Conservation (phyloP, 2,888 invertebrate genomes). For the Polyploca ridens region DNA sequence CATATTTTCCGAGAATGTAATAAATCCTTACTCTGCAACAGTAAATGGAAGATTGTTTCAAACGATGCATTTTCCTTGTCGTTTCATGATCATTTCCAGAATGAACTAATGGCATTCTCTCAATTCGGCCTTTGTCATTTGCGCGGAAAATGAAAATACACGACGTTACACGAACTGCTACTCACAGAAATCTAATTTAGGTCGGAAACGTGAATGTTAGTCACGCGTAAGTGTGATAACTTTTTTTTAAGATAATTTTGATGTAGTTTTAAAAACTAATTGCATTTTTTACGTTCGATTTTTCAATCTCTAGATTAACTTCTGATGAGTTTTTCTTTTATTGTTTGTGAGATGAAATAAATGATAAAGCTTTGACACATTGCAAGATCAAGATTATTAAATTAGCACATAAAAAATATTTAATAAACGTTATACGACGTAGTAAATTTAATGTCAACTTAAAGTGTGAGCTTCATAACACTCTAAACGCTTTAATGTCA, state of each 20-base stretch:
- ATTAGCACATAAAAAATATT: slow-evolving; percentile 9
- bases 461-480: slow-evolving; percentile 32
- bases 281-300: too few relatives aligned
- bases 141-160: background rate
- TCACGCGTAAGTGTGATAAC: background rate
- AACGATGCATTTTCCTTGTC: slow-evolving; percentile 13
- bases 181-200: background rate
- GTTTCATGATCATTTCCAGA: background rate
- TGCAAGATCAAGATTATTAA: background rate
- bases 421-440: slow-evolving; percentile 32
- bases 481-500: slow-evolving; percentile 26
- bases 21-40: slow-evolving; percentile 6
- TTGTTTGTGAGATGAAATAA: too few relatives aligned
- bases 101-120: background rate
- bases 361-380: too few relatives aligned
- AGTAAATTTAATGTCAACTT: slow-evolving; percentile 36
- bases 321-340: too few relatives aligned
- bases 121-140: slow-evolving; percentile 1
- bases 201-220: background rate
- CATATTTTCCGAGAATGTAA: slow-evolving; percentile 1
- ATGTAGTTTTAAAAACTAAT: too few relatives aligned
- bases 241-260: background rate
- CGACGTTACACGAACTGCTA: background rate
- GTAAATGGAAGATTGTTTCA: slow-evolving; percentile 12
- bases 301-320: too few relatives aligned